Percentiles rank a stretch among this genome's conserved stretches.
Evolutionary conservation across 2,113 vertebrate genomes (phyloP).

Genomic region (Eurystomus gularis): DNA sequence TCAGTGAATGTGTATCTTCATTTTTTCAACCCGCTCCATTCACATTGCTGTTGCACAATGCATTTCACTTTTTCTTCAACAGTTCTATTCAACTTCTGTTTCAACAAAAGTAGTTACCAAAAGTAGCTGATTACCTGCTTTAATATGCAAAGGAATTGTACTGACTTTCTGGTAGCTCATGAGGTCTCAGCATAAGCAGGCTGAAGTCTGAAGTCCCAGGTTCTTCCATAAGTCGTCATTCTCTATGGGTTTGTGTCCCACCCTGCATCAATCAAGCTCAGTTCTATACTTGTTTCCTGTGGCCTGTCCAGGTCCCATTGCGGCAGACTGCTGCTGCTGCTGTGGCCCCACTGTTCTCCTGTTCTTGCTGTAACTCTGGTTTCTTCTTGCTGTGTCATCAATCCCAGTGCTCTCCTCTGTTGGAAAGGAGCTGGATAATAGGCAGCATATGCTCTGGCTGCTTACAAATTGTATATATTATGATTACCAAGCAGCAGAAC

Average conservation of each 20-base stretch:
- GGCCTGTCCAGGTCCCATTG: rapidly evolving
- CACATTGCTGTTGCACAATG: not conserved
- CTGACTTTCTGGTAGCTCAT: too few species aligned
- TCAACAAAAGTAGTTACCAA: too few species aligned
- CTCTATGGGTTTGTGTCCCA: too few species aligned
- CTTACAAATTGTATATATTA: not conserved
- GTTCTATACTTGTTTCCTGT: not conserved
- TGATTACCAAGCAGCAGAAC: not conserved
- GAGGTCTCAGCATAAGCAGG: too few species aligned
- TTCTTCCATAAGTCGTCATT: too few species aligned
- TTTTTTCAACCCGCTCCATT: not conserved
- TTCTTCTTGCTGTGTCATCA: not conserved
- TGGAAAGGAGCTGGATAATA: not conserved
- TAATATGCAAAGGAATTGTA: too few species aligned
- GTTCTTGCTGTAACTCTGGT: not conserved
- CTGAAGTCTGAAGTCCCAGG: too few species aligned
- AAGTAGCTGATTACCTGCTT: too few species aligned
- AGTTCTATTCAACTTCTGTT: not conserved
- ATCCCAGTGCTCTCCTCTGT: not conserved
- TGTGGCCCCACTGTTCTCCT: rapidly evolving
- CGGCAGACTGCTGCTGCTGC: not conserved
- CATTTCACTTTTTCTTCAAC: not conserved
- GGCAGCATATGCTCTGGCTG: not conserved
- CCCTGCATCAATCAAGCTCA: rapidly evolving
- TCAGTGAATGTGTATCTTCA: not conserved